Conservation (phyloP, 2,888 invertebrate genomes). For the Himalopsyche anomala region DNA sequence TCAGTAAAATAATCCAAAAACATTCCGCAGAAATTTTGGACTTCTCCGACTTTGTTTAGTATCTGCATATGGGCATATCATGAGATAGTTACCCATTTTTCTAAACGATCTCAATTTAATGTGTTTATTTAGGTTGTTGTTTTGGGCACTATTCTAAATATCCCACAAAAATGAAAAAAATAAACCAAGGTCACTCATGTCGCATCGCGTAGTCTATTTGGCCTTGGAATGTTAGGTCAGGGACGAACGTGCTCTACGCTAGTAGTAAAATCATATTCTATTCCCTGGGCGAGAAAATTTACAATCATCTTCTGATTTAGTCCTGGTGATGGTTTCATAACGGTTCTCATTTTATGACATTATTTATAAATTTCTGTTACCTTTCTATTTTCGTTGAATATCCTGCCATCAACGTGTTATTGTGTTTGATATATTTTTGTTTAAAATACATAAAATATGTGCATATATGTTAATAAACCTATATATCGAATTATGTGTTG, state of each 20-base stretch:
- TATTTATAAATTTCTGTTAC: too few relatives aligned
- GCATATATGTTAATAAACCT: too few relatives aligned
- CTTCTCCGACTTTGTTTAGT: background rate
- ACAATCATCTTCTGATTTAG: background rate
- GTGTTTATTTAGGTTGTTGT: background rate
- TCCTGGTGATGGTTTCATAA: background rate
- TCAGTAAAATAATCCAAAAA: background rate
- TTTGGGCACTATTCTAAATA: background rate
- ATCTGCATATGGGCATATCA: background rate
- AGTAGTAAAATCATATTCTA: conserved; percentile 52
- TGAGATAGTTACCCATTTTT: too few relatives aligned
- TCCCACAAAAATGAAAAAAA: background rate
- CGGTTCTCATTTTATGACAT: too few relatives aligned
- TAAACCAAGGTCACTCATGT: conserved; percentile 61
- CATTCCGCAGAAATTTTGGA: background rate
- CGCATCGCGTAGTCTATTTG: conserved; percentile 60
- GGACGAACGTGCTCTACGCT: conserved; percentile 56
- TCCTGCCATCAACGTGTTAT: too few relatives aligned
- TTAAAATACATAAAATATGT: too few relatives aligned
- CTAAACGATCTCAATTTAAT: background rate
- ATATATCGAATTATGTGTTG: too few relatives aligned
- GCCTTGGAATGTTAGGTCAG: conserved; percentile 58
- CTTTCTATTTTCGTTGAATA: too few relatives aligned
- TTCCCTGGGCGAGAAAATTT: conserved; percentile 46
- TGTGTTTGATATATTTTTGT: too few relatives aligned